Percentiles rank a stretch among this genome's conserved stretches.
Conservation (phyloP, 2,888 invertebrate species). For the Patella ulyssiponensis region DNA sequence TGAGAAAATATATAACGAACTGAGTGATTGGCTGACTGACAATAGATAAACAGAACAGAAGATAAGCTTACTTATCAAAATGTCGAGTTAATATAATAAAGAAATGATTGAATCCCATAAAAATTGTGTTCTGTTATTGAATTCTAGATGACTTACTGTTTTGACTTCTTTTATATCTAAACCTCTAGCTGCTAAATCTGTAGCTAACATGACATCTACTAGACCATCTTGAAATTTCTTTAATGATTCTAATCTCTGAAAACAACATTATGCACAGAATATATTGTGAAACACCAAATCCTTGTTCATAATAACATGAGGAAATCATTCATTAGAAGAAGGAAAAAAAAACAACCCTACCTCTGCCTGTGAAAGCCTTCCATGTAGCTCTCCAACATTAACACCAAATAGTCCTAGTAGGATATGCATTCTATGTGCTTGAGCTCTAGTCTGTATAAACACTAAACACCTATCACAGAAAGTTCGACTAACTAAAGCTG, state of each 20-base stretch:
- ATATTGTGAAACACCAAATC: neutral
- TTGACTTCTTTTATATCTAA: constrained; percentile 97
- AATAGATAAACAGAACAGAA: too few relatives aligned
- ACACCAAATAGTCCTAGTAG: constrained; percentile 90
- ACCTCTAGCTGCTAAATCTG: constrained; percentile 94
- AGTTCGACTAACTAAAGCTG: constrained; percentile 86
- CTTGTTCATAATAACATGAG: neutral
- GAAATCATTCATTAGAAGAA: neutral
- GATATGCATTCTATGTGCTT: constrained; percentile 94
- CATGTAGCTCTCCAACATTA: constrained; percentile 92
- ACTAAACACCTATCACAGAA: constrained; percentile 93
- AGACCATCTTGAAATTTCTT: constrained; percentile 87
- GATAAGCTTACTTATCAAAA: too few relatives aligned
- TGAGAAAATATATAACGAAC: too few relatives aligned
- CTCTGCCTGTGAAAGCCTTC: constrained; percentile 93
- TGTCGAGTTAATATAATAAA: too few relatives aligned
- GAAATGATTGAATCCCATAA: neutral
- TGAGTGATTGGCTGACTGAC: too few relatives aligned
- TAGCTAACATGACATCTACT: constrained; percentile 84
- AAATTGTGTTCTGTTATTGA: neutral
- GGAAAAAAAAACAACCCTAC: constrained; percentile 41
- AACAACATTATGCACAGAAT: constrained; percentile 2
- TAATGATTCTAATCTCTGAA: constrained; percentile 87
- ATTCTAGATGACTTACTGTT: constrained; percentile 77
- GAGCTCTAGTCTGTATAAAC: constrained; percentile 96